These are phyloP conservation scores for Myripristis jacobus DNA, from an alignment of 2,797 vertebrate genomes.

Conservation along the genomic window DNA sequence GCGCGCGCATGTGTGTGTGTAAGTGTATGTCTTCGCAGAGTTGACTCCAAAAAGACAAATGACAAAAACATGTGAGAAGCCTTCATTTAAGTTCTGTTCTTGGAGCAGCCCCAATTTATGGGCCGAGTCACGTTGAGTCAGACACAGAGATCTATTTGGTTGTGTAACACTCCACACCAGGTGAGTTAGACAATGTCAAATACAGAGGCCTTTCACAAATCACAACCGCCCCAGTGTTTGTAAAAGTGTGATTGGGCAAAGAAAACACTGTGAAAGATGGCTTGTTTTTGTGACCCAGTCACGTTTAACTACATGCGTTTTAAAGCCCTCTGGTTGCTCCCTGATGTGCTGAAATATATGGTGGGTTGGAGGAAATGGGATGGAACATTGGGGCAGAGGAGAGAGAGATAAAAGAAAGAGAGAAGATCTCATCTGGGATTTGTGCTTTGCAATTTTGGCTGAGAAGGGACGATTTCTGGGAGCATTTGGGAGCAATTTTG, in stretches of 20 bases:
- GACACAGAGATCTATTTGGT: slow-evolving; percentile 29
- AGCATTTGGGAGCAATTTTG: slow-evolving; percentile 81
- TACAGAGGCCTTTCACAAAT: background rate
- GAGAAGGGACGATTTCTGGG: slow-evolving; percentile 50
- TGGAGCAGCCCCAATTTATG: background rate
- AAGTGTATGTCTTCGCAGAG: background rate
- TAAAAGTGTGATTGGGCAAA: slow-evolving; percentile 25
- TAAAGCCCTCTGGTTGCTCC: slow-evolving; percentile 20
- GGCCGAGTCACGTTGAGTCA: slow-evolving; percentile 14
- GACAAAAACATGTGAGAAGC: background rate
- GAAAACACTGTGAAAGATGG: slow-evolving; percentile 1
- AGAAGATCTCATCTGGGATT: slow-evolving; percentile 53
- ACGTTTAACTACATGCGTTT: slow-evolving; percentile 39
- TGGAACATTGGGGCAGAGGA: slow-evolving; percentile 17
- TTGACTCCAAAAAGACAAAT: slow-evolving; percentile 14
- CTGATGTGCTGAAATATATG: slow-evolving; percentile 5
- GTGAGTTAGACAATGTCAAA: slow-evolving; percentile 5
- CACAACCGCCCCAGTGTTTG: slow-evolving; percentile 3
- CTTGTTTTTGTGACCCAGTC: slow-evolving; percentile 19
- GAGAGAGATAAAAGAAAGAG: slow-evolving; percentile 36
- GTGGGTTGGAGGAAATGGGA: slow-evolving; percentile 28
- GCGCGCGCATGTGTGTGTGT: background rate
- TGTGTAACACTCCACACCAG: background rate
- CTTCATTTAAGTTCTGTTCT: slow-evolving; percentile 12
- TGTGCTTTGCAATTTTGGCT: slow-evolving; percentile 57